Conservation (phyloP, 2,113 vertebrate genomes). For the Promerops cafer region DNA sequence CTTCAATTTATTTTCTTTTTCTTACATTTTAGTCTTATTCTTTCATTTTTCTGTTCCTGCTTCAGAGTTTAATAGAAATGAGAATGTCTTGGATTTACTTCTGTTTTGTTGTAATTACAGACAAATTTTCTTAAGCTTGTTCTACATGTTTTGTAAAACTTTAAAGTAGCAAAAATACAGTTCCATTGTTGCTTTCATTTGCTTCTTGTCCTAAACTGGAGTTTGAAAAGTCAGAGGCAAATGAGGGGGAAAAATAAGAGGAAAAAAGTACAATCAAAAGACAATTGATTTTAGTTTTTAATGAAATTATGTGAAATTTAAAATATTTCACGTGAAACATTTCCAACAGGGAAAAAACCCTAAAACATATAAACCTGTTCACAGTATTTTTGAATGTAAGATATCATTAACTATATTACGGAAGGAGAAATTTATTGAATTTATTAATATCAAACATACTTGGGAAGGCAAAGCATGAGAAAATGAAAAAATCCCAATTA, state of each 20-base stretch:
- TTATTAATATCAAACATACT: neutral
- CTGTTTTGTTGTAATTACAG: neutral
- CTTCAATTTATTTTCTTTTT: neutral
- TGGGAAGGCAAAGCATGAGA: neutral
- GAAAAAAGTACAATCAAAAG: neutral
- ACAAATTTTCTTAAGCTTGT: neutral
- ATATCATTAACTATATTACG: neutral
- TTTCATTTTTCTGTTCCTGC: neutral
- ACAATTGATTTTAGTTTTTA: neutral
- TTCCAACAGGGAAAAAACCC: neutral
- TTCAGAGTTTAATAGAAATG: neutral
- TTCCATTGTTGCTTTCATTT: neutral
- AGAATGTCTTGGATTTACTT: neutral
- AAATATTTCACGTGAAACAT: neutral
- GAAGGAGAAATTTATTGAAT: neutral
- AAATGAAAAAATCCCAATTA: neutral
- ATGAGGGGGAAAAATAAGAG: rapidly evolving
- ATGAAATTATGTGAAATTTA: neutral
- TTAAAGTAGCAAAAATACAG: neutral
- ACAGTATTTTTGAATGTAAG: neutral
- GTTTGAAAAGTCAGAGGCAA: neutral
- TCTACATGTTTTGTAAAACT: neutral
- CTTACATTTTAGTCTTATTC: neutral
- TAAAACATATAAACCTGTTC: neutral
- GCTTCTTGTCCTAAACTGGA: neutral